These are phyloP conservation scores for Artibeus lituratus DNA, from an alignment of 2,797 vertebrate species.

Conservation along the genomic window DNA sequence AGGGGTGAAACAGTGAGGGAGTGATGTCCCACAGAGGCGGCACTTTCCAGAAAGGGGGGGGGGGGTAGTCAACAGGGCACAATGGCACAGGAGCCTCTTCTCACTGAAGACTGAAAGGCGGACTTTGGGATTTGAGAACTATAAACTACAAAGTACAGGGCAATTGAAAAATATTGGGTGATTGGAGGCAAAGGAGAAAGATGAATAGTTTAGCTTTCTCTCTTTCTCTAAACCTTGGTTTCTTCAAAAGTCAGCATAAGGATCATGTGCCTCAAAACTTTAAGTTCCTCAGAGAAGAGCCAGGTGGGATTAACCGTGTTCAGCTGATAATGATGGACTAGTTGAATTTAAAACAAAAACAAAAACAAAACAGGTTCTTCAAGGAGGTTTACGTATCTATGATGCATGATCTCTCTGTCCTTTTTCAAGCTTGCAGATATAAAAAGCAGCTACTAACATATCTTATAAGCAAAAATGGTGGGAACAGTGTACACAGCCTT, in stretches of 20 bases:
- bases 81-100: neutral
- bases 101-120: neutral
- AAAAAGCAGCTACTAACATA: neutral
- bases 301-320: neutral
- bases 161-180: neutral
- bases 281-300: neutral
- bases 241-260: neutral
- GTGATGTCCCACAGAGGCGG: neutral
- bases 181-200: neutral
- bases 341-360: neutral
- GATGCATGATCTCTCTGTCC: neutral
- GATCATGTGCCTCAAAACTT: neutral
- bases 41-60: neutral
- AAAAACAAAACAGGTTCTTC: neutral
- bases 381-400: conserved; percentile 26
- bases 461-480: neutral
- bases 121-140: neutral
- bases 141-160: neutral
- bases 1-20: neutral
- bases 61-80: neutral
- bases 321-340: neutral
- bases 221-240: conserved; percentile 16
- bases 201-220: neutral
- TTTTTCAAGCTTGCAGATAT: conserved; percentile 21
- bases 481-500: neutral